These are phyloP conservation scores for Polyodon spathula DNA, from an alignment of 2,113 vertebrate genomes.

Conservation along the genomic window DNA sequence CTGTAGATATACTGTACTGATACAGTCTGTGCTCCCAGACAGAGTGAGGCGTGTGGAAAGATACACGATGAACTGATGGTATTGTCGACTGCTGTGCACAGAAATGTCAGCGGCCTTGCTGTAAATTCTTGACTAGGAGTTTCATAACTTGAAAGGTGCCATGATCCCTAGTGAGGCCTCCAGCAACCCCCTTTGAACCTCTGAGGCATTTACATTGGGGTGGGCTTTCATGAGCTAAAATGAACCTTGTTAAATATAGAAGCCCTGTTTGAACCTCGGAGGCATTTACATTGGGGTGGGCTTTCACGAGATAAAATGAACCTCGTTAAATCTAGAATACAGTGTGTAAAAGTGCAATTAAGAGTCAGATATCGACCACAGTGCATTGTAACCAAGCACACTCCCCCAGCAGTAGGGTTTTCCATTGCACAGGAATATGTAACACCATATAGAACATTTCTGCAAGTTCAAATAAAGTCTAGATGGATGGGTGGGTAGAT, in stretches of 20 bases:
- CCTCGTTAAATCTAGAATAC: no score
- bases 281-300: not conserved
- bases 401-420: no score
- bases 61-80: constrained; percentile 42
- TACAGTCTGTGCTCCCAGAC: constrained; percentile 35
- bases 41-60: constrained; percentile 68
- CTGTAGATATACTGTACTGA: constrained; percentile 49
- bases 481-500: no score
- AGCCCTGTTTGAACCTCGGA: not conserved
- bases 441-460: no score
- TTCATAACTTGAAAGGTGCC: constrained; percentile 24
- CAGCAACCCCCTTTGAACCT: not conserved
- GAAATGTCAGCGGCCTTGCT: constrained; percentile 26
- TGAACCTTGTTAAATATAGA: no score
- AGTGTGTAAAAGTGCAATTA: no score
- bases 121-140: constrained; percentile 10
- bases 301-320: no score
- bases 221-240: not conserved
- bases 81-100: constrained; percentile 42
- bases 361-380: no score
- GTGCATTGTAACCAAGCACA: no score
- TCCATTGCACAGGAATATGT: no score
- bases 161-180: constrained; percentile 9
- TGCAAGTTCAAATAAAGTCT: no score
- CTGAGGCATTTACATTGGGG: not conserved